Percentiles rank a stretch among this genome's conserved stretches.
Conservation (phyloP, 2,797 vertebrate genomes). For the Cyprinodon diabolis region DNA sequence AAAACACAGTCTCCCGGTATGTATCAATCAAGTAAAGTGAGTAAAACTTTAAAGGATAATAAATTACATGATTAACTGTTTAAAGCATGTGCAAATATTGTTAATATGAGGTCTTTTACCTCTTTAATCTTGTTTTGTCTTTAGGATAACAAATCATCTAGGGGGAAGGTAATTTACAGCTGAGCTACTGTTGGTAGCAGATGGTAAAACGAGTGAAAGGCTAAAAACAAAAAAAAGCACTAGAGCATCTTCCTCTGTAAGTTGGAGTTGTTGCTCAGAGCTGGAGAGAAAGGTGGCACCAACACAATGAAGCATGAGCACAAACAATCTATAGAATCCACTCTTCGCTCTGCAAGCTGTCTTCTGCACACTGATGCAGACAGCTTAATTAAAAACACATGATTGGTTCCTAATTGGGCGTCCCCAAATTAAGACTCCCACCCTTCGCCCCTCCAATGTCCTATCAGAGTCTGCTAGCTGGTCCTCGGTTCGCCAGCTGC, state of each 20-base stretch:
- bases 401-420: constrained; percentile 36
- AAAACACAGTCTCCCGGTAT: too few relatives aligned
- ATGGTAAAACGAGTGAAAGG: constrained; percentile 23
- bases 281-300: constrained; percentile 25
- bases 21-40: too few relatives aligned
- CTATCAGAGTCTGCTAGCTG: background rate
- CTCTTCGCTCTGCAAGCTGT: constrained; percentile 40
- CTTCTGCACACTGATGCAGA: background rate
- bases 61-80: too few relatives aligned
- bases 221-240: constrained; percentile 2
- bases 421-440: background rate
- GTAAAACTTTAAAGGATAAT: too few relatives aligned
- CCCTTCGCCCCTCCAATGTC: background rate
- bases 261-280: too few relatives aligned
- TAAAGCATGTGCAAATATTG: too few relatives aligned
- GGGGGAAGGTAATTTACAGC: background rate
- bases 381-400: constrained; percentile 36
- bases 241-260: background rate
- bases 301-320: background rate
- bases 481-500: constrained; percentile 56
- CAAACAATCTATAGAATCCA: background rate
- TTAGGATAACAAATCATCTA: background rate
- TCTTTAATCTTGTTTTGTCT: background rate
- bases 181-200: constrained; percentile 25
- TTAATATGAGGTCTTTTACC: background rate